Base-by-base conservation (phyloP, 2,888 invertebrate species). In the Ornithoptera priamus region DNA sequence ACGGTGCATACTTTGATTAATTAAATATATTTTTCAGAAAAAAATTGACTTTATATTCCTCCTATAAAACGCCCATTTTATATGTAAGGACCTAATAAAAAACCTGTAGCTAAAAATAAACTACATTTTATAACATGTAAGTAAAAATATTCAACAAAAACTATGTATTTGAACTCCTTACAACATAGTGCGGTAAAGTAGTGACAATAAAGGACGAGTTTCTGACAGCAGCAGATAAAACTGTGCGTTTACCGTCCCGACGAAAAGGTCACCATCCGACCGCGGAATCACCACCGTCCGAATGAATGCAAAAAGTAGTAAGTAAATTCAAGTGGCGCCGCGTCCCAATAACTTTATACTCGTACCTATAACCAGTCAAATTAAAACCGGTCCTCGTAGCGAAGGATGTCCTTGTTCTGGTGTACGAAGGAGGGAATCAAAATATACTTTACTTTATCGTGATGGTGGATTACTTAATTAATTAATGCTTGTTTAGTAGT, bases 231-330 rank as follows among this genome's bases (percentile, higher is more conserved):
- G 6, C 56, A 17, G 56, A 30, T 36, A 68, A 42, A 24, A 56
- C 15, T 15, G 12, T 15, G 3, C 46, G 46, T 46, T 46, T 46
- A 46, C 46, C 46, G 46, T 46, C 46, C 15, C 42, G 10, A 12
- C 60, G 61, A 36, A 62, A 69, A 66, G 62, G 65, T 66, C 65
- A 65, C 46, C 68, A 64, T 17, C 69, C 42, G 30, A 57, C 42
- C 30, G 10, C 57, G 22, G 30, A 36, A 15, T 46, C 58, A 39
- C 50, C 56, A 53, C 22, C 57, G 46, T 46, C 7, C 61, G n/a
- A 59, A 59, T 64, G 62, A 63, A 58, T 59, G 68, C 65, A 69
- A 65, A 69, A 65, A 61, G 36, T 22, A 22, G 22, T 22, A 22
- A 22, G 22, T 46, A 57, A 62, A 65, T 42, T 57, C 57, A 15